These are phyloP conservation scores for Neosilurus hyrtlii DNA, from an alignment of 2,797 vertebrate genomes.

Conservation along the genomic window DNA sequence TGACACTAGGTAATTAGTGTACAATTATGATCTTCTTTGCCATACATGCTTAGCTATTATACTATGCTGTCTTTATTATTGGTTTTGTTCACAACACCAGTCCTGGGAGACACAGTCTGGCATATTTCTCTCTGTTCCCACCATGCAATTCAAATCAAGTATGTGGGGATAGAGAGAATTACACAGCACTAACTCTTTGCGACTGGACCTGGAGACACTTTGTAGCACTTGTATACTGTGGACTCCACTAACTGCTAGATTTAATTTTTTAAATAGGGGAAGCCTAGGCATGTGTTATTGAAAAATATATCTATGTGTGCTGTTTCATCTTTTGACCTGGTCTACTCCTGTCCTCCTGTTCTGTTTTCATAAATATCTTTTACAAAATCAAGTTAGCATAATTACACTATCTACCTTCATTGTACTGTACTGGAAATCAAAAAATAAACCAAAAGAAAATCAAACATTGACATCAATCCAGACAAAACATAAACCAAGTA, in stretches of 20 bases:
- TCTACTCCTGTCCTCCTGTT: not conserved
- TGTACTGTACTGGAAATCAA: not conserved
- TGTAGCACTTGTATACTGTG: not conserved
- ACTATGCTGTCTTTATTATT: slow-evolving; percentile 7
- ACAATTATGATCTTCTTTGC: slow-evolving; percentile 15
- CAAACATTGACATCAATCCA: not conserved
- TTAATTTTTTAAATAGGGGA: not conserved
- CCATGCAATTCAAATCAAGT: not conserved
- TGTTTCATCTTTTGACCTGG: not conserved
- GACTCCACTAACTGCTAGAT: not conserved
- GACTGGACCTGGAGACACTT: not conserved
- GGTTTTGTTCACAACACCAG: not conserved
- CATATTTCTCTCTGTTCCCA: not conserved
- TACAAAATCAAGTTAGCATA: not conserved
- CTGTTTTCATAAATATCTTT: not conserved
- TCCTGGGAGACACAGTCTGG: not conserved
- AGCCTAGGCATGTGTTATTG: not conserved
- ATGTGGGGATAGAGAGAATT: not conserved
- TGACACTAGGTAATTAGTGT: slow-evolving; percentile 15
- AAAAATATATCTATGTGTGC: not conserved
- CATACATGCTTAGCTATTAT: not conserved
- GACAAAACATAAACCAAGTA: not conserved
- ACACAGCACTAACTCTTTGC: not conserved
- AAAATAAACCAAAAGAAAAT: not conserved
- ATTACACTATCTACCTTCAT: not conserved